These are phyloP conservation scores for Tachuris rubrigastra DNA, from an alignment of 2,113 vertebrate genomes.

Conservation along the genomic window DNA sequence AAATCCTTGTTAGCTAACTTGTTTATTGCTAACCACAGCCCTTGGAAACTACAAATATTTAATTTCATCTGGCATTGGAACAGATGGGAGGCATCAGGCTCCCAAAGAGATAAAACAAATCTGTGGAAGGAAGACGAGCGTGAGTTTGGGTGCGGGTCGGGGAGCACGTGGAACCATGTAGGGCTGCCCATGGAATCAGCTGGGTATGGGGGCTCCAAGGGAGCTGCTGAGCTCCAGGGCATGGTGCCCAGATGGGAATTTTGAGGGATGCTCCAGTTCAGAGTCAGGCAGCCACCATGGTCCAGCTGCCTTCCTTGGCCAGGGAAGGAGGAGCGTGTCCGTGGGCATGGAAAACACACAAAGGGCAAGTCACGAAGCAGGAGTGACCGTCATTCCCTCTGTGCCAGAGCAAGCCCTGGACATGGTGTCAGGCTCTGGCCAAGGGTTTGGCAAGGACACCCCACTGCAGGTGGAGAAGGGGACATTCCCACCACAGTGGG, in stretches of 20 bases:
- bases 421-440: rapidly evolving
- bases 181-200: background rate
- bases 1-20: constrained; percentile 28
- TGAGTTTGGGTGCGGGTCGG: background rate
- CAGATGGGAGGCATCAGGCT: constrained; percentile 64
- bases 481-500: rapidly evolving
- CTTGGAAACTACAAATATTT: constrained; percentile 57
- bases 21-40: constrained; percentile 60
- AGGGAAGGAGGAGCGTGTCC: background rate
- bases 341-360: rapidly evolving
- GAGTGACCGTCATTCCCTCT: rapidly evolving
- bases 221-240: rapidly evolving
- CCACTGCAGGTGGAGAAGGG: background rate
- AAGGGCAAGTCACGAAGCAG: rapidly evolving
- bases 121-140: background rate
- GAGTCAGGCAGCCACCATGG: rapidly evolving
- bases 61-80: constrained; percentile 51
- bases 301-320: background rate
- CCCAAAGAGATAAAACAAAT: constrained; percentile 61
- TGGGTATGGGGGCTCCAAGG: rapidly evolving
- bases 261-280: background rate
- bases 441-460: background rate
- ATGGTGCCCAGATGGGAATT: rapidly evolving
- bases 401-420: rapidly evolving
- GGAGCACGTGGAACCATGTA: background rate